Percentiles rank a stretch among this genome's conserved stretches.
These are phyloP conservation scores for Anas platyrhynchos DNA, from an alignment of 2,113 vertebrate species.

Conservation along the genomic window DNA sequence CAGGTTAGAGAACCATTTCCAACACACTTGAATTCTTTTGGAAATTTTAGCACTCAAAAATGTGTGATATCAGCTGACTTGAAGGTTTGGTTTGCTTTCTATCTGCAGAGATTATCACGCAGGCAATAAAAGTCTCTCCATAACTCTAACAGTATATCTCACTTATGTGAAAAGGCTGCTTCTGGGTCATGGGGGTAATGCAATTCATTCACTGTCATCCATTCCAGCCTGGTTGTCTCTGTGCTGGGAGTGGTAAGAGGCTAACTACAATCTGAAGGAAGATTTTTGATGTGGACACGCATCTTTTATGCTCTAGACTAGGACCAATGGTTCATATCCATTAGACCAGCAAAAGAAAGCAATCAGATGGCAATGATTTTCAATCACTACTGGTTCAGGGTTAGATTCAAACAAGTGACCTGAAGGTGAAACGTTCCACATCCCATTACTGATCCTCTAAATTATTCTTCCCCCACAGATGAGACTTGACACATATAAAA, in stretches of 20 bases:
- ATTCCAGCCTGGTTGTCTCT: neutral
- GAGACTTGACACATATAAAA: slow-evolving; percentile 44
- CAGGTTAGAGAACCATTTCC: neutral
- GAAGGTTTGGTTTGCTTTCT: neutral
- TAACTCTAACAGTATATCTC: neutral
- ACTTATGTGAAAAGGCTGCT: neutral
- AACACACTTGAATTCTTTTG: neutral
- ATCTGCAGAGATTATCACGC: neutral
- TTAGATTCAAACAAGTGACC: slow-evolving; percentile 70
- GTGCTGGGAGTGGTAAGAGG: slow-evolving; percentile 10
- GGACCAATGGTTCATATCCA: slow-evolving; percentile 50
- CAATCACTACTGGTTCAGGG: slow-evolving; percentile 64
- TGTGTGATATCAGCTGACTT: fast-evolving
- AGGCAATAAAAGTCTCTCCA: neutral
- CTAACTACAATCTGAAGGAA: slow-evolving; percentile 5
- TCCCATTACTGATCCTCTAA: slow-evolving; percentile 67
- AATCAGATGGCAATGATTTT: slow-evolving; percentile 72
- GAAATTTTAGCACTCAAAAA: neutral
- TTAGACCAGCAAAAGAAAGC: slow-evolving; percentile 64
- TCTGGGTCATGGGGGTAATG: neutral
- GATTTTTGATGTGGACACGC: slow-evolving; percentile 13
- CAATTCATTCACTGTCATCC: neutral
- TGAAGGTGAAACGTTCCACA: slow-evolving; percentile 67
- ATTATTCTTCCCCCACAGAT: slow-evolving; percentile 66
- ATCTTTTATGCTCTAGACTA: neutral